A percentile compares a stretch with the other conserved stretches of the same genome.
These are phyloP conservation scores for Zaprionus camerounensis DNA, from an alignment of 1,140 invertebrate species.

Conservation along the genomic window DNA sequence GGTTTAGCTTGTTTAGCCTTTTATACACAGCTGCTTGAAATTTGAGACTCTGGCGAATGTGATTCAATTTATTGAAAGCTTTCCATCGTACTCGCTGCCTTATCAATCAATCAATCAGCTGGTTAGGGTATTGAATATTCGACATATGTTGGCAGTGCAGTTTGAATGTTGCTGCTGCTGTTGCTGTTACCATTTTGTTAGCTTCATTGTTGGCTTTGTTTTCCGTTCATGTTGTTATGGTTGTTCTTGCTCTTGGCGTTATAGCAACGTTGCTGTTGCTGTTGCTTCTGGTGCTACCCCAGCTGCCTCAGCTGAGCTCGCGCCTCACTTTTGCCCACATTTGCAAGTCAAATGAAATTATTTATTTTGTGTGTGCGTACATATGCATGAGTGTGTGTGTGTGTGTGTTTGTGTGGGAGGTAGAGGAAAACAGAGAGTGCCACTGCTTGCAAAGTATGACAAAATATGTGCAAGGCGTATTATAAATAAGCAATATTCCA, in stretches of 20 bases:
- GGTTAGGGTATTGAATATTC: slow-evolving; percentile 5
- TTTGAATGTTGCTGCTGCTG: slow-evolving; percentile 7
- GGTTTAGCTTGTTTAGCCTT: background rate
- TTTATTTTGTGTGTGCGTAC: slow-evolving; percentile 56
- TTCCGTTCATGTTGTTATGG: slow-evolving; percentile 31
- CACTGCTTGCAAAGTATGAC: slow-evolving; percentile 24
- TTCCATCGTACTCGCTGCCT: background rate
- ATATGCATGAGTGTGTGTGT: background rate
- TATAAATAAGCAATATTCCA: slow-evolving; percentile 60
- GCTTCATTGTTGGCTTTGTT: slow-evolving; percentile 65
- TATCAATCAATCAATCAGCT: background rate
- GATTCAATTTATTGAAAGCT: slow-evolving; percentile 1
- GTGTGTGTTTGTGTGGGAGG: background rate
- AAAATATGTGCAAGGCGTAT: slow-evolving; percentile 47
- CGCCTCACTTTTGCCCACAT: slow-evolving; percentile 60
- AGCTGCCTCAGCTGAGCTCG: slow-evolving; percentile 45
- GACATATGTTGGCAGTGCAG: background rate
- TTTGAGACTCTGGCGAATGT: background rate
- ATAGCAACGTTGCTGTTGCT: slow-evolving; percentile 36
- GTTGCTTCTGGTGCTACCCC: slow-evolving; percentile 8
- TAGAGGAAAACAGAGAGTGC: background rate
- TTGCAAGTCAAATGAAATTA: slow-evolving; percentile 81
- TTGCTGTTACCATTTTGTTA: slow-evolving; percentile 62
- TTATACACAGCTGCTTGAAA: background rate
- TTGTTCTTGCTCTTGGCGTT: slow-evolving; percentile 30